Base-by-base conservation (phyloP, 2,888 invertebrate genomes). In the Agrilus cyanescens region DNA sequence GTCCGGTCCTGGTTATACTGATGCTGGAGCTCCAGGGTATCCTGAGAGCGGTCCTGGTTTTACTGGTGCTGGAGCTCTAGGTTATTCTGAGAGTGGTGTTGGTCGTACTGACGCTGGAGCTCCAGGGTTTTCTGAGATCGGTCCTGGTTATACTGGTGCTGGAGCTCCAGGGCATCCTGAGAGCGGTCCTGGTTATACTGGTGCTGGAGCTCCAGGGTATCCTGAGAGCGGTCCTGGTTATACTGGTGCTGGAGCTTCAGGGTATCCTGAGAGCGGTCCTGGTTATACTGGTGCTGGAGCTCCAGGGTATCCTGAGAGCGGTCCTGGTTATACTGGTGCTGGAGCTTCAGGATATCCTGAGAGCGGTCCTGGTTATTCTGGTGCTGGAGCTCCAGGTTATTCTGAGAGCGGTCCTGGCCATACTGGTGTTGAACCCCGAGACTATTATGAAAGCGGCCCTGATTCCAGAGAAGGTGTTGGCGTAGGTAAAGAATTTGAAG, bases 221-320 rank as follows among this genome's bases (percentile, higher is more conserved):
- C 33, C 6, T 15, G 47, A 37, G 16, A 33, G 32, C 13, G 18
- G 12, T 15, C 32, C 38, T 32, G 43, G 36, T 32, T 37, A 31
- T 40, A 32, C 13, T 14, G 37, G 12, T 16, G 45, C 32, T 12
- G 32, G 41, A 7, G 13, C 18, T 42, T 25, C 37, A 39, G 30
- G 2, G 12, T 7, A 8, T 36, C n/a, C n/a, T n/a, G n/a, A n/a
- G n/a, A n/a, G n/a, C n/a, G 37, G 30, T n/a, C 15, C 37, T 32
- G 42, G 34, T n/a, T 30, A 35, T 14, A 12, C 33, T 6, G 45
- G 41, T 4, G 7, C 31, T 13, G 41, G 35, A 25, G 32, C 36
- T 15, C 10, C 38, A 20, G 41, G 35, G 31, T 4, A 33, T 6
- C 33, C 6, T 15, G 47, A 37, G 16, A 33, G 32, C 13, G 18